Base-by-base conservation (phyloP, 2,797 vertebrate genomes). In the Neosilurus hyrtlii region DNA sequence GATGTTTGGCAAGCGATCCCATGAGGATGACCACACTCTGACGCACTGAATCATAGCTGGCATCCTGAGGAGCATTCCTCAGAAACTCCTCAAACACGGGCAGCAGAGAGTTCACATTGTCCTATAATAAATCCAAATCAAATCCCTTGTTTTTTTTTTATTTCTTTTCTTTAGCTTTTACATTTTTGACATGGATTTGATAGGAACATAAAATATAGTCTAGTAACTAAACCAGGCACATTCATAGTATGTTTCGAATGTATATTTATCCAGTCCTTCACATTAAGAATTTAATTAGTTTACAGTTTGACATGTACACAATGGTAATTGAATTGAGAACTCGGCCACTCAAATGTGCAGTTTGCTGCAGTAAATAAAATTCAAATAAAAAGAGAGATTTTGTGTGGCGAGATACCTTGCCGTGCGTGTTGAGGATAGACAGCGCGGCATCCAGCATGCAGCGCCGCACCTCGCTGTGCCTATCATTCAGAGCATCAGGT, bases 21-120 rank as follows among this genome's bases (percentile, higher is more conserved):
- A 99, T 99, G 18, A 99, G 95, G 90, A 99, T 97, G 86, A 99
- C 98, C 86, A 99, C 98, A 0, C 97, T 99, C 94, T 99, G 98
- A 85, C 98, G 95, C 86, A 99, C 97, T 0, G 98, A 96, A 74
- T 99, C 98, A 0, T 99, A 99, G 91, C 94, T 97, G 89, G 98
- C 98, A 18, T 99, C 97, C 54, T 98, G 98, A 2, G 98, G 98
- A 0, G 97, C 98, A 0, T 96, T 93, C 92, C 97, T 98, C 85
- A 99, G 92, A 87, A 99, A 99, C 92, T 99, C 98, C 91, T 99
- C 98, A 75, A 99, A 99, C 84, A 99, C 98, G 0, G 98, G 98
- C 87, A 99, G 94, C 90, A 99, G 93, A 6, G 95, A 96, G 93
- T 94, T 98, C 90, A 99, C 97, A 0, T 96, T 97, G 89, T 99